These are phyloP conservation scores for Pseudolycoriella hygida DNA, from an alignment of 2,888 invertebrate genomes.

Conservation along the genomic window DNA sequence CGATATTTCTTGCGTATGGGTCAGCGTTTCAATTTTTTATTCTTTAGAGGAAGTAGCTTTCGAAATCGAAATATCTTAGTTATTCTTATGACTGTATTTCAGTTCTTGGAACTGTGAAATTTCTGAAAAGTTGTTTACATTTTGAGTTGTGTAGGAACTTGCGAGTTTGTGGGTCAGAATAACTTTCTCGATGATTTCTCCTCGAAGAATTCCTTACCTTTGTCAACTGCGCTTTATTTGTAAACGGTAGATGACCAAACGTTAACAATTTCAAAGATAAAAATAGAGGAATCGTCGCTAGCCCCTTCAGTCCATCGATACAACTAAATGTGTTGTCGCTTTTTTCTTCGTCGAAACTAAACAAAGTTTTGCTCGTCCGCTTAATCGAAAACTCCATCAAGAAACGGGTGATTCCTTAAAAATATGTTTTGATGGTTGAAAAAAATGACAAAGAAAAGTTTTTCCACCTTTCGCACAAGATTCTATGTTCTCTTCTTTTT, in stretches of 20 bases:
- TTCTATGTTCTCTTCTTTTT: too few species aligned
- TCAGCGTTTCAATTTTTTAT: too few species aligned
- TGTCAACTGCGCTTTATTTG: conserved; percentile 45
- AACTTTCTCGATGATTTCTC: too few species aligned
- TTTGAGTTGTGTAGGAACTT: too few species aligned
- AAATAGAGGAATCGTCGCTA: conserved; percentile 28
- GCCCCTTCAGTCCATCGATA: conserved; percentile 32
- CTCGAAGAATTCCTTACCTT: too few species aligned
- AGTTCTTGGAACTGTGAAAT: too few species aligned
- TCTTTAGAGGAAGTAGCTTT: too few species aligned
- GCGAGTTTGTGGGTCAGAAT: too few species aligned
- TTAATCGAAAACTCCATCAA: conserved; percentile 41
- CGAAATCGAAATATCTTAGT: too few species aligned
- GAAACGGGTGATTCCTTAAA: conserved; percentile 24
- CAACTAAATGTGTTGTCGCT: conserved; percentile 46
- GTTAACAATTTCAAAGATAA: background rate
- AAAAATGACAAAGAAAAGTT: background rate
- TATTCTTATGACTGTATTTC: too few species aligned
- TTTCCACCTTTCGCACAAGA: background rate
- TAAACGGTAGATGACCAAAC: conserved; percentile 40
- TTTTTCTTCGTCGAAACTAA: conserved; percentile 30
- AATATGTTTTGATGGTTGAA: conserved; percentile 1
- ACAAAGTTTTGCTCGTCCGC: conserved; percentile 36
- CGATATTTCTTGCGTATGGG: too few species aligned
- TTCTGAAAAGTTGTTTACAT: too few species aligned